phyloP scores from a whole-genome alignment of 2,113 vertebrate genomes.

The Callopanchax toddi region DNA sequence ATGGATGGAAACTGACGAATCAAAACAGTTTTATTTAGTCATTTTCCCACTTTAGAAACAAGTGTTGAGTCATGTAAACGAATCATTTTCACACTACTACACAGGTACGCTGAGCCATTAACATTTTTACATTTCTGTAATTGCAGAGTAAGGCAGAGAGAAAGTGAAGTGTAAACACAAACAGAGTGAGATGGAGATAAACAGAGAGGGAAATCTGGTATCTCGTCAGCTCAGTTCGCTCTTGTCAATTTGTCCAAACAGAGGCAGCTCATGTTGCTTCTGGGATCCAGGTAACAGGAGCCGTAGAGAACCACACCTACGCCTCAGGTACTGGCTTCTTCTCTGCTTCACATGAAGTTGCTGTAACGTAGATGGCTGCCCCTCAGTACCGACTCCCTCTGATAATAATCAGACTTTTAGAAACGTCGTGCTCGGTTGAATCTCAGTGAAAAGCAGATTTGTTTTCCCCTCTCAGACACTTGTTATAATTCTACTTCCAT shows the following conservation, averaged over 20 bases:
- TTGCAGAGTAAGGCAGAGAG: neutral
- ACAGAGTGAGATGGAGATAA: slow-evolving; percentile 30
- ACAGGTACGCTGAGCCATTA: too few species aligned
- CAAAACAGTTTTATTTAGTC: neutral
- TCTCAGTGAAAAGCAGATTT: neutral
- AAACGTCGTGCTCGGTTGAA: neutral
- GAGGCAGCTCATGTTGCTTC: slow-evolving; percentile 83
- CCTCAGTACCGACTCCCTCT: too few species aligned
- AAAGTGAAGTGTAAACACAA: slow-evolving; percentile 15
- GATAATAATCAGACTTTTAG: neutral
- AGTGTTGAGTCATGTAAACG: neutral
- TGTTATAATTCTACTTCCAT: too few species aligned
- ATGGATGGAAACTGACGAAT: slow-evolving; percentile 1
- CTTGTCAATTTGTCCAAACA: slow-evolving; percentile 86
- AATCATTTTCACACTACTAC: neutral
- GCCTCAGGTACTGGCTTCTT: slow-evolving; percentile 72
- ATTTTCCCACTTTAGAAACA: neutral
- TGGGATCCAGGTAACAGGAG: slow-evolving; percentile 79
- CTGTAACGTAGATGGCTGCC: neutral
- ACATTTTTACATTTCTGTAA: neutral
- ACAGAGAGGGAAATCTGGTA: slow-evolving; percentile 68
- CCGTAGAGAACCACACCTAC: slow-evolving; percentile 72
- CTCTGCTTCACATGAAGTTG: slow-evolving; percentile 63
- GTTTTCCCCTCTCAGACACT: too few species aligned
- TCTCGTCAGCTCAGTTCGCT: slow-evolving; percentile 89